Percentiles rank a stretch among this genome's conserved stretches.
These are phyloP conservation scores for Leptinotarsa undecemlineata DNA, from an alignment of 1,140 invertebrate species.

Conservation along the genomic window DNA sequence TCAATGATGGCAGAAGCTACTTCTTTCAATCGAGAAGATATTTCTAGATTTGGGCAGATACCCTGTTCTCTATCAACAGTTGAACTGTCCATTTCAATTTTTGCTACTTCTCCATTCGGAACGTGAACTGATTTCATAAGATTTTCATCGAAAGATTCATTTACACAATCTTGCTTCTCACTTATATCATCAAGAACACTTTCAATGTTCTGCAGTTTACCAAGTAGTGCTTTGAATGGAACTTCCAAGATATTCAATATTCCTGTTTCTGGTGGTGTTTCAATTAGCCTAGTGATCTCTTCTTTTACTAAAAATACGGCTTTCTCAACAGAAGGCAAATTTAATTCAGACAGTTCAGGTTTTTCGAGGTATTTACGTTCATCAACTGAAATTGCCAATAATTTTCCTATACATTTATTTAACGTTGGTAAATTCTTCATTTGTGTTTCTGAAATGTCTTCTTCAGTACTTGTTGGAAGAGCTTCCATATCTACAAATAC, in stretches of 20 bases:
- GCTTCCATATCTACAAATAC: not conserved
- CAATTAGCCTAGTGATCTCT: constrained; percentile 8
- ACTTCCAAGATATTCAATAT: not conserved
- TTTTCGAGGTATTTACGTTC: constrained; percentile 20
- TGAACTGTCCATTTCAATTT: not conserved
- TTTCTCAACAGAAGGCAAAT: constrained; percentile 8
- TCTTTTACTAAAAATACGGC: constrained; percentile 18
- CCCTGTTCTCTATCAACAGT: not conserved
- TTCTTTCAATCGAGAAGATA: not conserved
- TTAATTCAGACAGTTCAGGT: constrained; percentile 21
- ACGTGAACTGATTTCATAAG: not conserved
- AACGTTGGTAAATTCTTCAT: constrained; percentile 20
- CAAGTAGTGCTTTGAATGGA: not conserved
- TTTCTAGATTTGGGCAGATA: not conserved
- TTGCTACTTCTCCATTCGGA: not conserved
- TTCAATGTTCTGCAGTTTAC: not conserved
- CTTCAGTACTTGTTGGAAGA: not conserved
- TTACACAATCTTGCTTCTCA: not conserved
- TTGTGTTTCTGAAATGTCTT: constrained; percentile 19
- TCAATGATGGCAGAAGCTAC: not conserved
- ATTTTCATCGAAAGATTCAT: not conserved
- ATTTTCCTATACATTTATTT: constrained; percentile 25
- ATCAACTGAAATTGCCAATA: constrained; percentile 22
- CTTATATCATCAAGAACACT: not conserved
- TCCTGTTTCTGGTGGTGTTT: not conserved